A percentile compares a stretch with the other conserved stretches of the same genome.
phyloP scores from a whole-genome alignment of 2,797 vertebrate species.

The Labeo calbasu region DNA sequence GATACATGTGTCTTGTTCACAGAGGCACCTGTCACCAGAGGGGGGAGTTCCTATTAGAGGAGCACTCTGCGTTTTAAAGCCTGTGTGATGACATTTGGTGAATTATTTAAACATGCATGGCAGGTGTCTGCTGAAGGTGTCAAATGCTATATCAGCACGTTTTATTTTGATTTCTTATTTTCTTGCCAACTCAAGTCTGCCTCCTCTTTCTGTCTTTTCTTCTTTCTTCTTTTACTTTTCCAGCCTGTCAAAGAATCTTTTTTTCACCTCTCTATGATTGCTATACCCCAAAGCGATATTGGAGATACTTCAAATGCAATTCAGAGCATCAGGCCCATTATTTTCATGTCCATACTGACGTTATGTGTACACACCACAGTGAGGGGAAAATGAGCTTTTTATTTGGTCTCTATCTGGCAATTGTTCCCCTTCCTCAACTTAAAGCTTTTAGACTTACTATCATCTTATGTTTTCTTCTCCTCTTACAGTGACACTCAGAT shows the following conservation, averaged over 20 bases:
- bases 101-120: conserved; percentile 67
- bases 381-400: conserved; percentile 39
- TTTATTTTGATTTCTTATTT: conserved; percentile 58
- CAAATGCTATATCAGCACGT: conserved; percentile 61
- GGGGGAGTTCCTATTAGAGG: conserved; percentile 47
- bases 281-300: conserved; percentile 61
- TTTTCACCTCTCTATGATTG: conserved; percentile 56
- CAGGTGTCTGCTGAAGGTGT: conserved; percentile 73
- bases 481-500: conserved; percentile 50
- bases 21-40: conserved; percentile 57
- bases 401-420: conserved; percentile 49
- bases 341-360: conserved; percentile 50
- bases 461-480: conserved; percentile 61
- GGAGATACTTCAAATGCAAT: conserved; percentile 58
- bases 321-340: conserved; percentile 62
- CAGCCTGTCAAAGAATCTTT: conserved; percentile 39
- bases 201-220: conserved; percentile 63
- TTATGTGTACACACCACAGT: conserved; percentile 23
- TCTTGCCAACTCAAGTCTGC: conserved; percentile 49
- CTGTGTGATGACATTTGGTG: conserved; percentile 57
- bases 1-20: conserved; percentile 51
- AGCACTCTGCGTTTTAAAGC: conserved; percentile 57
- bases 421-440: conserved; percentile 63
- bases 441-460: conserved; percentile 69
- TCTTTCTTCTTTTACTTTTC: conserved; percentile 35